Base-by-base conservation (phyloP, 2,888 invertebrate species). In the Amiota communis region DNA sequence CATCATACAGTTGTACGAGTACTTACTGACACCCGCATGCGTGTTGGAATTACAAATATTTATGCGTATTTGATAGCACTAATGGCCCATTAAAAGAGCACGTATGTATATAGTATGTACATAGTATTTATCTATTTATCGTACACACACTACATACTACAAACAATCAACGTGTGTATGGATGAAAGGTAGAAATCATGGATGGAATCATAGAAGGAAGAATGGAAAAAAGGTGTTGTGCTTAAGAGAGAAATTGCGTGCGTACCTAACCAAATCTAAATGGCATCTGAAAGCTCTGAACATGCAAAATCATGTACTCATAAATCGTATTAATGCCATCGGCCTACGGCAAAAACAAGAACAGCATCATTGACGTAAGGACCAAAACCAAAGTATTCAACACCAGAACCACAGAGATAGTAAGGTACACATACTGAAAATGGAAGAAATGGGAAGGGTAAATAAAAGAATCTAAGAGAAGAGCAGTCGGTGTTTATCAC, bases 261-360 rank as follows among this genome's bases (percentile, higher is more conserved):
- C 59, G 83, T 85, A 83, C 85, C 83, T 83, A 82, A 84, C 79
- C 84, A 80, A 81, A 84, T 86, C 85, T 83, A 82, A 85, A 86
- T 85, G 83, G 81, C 81, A 85, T 85, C 85, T 74, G 20, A 80
- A 81, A 79, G 81, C 82, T 80, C 85, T 80, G 84, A 85, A 87
- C 87, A 87, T 87, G 87, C 87, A 87, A 87, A 87, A 86, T 86
- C 87, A 87, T 87, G 87, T 87, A 86, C 86, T 87, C 87, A 86
- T 87, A 87, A 83, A 86, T 87, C 87, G 87, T 78, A 79, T 85
- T 87, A 87, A 87, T 87, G 81, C 84, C 83, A 75, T 77, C 82
- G 78, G 83, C 81, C 83, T 81, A 81, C 80, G 76, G 75, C 75
- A 53, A 73, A 78, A 61, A 82, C 10, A 75, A 81, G 73, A 49